Percentiles rank a stretch among this genome's conserved stretches.
Conservation (phyloP, 2,113 vertebrate genomes). For the Prunella himalayana region DNA sequence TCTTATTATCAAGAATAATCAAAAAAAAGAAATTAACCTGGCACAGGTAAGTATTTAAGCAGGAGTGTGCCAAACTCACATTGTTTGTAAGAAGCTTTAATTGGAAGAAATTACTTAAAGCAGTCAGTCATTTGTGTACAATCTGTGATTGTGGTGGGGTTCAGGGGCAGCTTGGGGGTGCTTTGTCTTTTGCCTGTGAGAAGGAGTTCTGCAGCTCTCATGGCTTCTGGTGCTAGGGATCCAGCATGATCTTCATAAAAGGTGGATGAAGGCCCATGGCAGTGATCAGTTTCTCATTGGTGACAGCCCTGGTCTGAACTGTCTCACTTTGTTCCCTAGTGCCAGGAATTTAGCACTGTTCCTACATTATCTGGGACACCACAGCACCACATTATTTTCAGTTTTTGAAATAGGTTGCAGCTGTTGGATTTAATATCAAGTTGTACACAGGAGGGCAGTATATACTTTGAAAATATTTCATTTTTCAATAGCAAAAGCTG, state of each 20-base stretch:
- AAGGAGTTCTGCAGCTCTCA: neutral
- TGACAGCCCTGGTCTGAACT: neutral
- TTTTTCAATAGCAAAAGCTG: neutral
- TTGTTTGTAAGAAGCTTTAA: neutral
- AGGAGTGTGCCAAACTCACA: neutral
- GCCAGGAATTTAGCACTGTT: neutral
- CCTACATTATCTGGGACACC: neutral
- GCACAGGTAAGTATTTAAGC: neutral
- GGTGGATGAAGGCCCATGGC: neutral
- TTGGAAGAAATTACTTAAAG: neutral
- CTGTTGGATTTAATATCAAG: neutral
- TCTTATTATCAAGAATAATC: neutral
- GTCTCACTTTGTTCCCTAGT: neutral
- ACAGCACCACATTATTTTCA: neutral
- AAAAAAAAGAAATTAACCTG: neutral
- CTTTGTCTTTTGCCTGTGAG: neutral
- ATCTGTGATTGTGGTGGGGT: accelerated
- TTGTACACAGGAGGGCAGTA: constrained; percentile 65
- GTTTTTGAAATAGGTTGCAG: neutral
- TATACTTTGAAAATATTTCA: neutral
- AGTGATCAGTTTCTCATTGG: neutral
- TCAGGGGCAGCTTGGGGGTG: neutral
- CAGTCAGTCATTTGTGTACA: neutral
- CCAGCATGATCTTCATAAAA: neutral
- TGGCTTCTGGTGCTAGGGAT: neutral